Evolutionary conservation across 2,888 invertebrate species (phyloP).

Genomic region (Ashinkailepas kermadecensis): DNA sequence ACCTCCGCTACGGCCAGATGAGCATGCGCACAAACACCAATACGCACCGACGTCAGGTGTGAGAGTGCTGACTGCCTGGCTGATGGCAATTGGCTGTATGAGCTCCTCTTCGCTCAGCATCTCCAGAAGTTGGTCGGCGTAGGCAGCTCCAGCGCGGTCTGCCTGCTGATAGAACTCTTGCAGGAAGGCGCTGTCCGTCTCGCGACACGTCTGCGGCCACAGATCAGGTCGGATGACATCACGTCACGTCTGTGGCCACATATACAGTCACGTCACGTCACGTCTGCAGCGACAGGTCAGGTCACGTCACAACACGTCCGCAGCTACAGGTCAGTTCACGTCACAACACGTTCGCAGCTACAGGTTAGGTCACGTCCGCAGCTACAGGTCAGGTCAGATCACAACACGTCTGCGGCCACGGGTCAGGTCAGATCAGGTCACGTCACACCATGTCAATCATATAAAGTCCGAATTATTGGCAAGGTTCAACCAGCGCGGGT

Average conservation of each 20-base stretch:
- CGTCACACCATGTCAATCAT: too few relatives aligned
- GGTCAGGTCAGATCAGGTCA: too few relatives aligned
- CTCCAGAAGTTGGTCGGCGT: background rate
- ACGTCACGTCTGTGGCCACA: background rate
- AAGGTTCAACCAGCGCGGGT: too few relatives aligned
- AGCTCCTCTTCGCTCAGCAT: background rate
- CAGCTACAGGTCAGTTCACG: too few relatives aligned
- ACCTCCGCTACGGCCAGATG: too few relatives aligned
- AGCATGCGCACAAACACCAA: too few relatives aligned
- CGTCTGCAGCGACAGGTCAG: background rate
- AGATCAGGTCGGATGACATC: too few relatives aligned
- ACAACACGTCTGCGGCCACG: too few relatives aligned
- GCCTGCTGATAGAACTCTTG: slow-evolving; percentile 9
- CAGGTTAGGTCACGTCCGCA: too few relatives aligned
- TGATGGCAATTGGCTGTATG: background rate
- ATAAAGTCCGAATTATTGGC: too few relatives aligned
- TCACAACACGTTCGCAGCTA: too few relatives aligned
- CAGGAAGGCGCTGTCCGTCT: slow-evolving; percentile 15
- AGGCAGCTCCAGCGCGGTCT: background rate
- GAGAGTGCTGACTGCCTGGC: background rate
- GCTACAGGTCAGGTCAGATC: too few relatives aligned
- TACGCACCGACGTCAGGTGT: background rate
- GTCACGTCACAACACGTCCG: background rate
- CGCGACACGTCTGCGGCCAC: background rate
- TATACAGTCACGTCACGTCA: background rate